phyloP scores from a whole-genome alignment of 2,888 invertebrate genomes.

The Callyntrura sp. region DNA sequence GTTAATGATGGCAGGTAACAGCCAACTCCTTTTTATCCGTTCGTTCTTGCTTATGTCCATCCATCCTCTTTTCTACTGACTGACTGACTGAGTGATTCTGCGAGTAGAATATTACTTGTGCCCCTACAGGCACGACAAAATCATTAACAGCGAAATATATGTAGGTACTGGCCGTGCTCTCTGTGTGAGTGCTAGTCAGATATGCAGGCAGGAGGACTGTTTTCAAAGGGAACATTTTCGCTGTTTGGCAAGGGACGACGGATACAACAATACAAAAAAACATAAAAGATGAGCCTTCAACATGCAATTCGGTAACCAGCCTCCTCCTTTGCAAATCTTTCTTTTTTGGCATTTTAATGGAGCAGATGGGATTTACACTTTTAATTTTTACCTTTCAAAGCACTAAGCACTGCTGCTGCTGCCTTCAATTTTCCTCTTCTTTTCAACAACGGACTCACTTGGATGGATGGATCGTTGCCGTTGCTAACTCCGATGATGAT shows the following conservation, averaged over 20 bases:
- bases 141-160: no score
- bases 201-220: slow-evolving; percentile 10
- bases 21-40: slow-evolving; percentile 68
- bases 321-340: slow-evolving; percentile 43
- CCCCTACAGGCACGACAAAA: slow-evolving; percentile 27
- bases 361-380: slow-evolving; percentile 36
- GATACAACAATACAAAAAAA: slow-evolving; percentile 8
- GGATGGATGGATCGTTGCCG: slow-evolving; percentile 12
- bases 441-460: slow-evolving; percentile 23
- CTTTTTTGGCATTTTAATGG: slow-evolving; percentile 2
- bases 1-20: slow-evolving; percentile 70
- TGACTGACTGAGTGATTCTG: slow-evolving; percentile 37
- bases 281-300: slow-evolving; percentile 56
- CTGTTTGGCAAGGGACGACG: not conserved
- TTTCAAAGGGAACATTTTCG: slow-evolving; percentile 26
- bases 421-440: not conserved
- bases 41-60: slow-evolving; percentile 8
- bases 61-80: slow-evolving; percentile 6
- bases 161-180: not conserved
- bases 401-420: not conserved
- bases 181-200: slow-evolving; percentile 1
- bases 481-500: not conserved
- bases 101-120: not conserved
- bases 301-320: slow-evolving; percentile 60
- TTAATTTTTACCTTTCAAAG: slow-evolving; percentile 24